Evolutionary conservation across 2,113 vertebrate genomes (phyloP).

Genomic region (Willisornis vidua): DNA sequence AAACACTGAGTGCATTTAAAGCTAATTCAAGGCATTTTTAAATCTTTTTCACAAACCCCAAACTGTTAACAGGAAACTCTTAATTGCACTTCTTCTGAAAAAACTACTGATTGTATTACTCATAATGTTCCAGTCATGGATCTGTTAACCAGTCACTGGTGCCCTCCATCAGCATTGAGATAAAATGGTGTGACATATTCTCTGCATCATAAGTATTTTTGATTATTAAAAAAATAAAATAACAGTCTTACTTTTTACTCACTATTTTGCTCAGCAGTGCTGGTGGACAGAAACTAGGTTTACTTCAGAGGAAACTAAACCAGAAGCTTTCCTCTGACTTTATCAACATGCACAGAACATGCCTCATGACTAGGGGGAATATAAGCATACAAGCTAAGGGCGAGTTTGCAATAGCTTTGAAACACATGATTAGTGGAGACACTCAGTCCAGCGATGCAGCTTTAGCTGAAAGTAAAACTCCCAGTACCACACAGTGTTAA

Average conservation of each 20-base stretch:
- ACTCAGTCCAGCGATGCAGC: background rate
- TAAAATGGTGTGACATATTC: background rate
- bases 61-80: background rate
- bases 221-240: background rate
- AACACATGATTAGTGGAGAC: background rate
- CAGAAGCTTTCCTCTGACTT: background rate
- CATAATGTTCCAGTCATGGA: background rate
- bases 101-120: background rate
- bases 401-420: background rate
- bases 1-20: background rate
- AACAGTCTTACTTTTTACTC: background rate
- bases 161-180: background rate
- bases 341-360: rapidly evolving
- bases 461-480: background rate
- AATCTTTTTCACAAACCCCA: background rate
- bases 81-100: background rate
- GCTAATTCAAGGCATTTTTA: background rate
- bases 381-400: background rate
- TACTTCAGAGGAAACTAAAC: background rate
- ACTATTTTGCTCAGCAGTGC: background rate
- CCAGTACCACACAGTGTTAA: background rate
- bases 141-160: background rate
- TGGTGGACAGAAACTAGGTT: background rate
- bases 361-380: background rate
- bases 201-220: background rate